Percentiles rank a stretch among this genome's conserved stretches.
Conservation (phyloP, 1,140 invertebrate genomes). For the Atopsyche davidsoni region DNA sequence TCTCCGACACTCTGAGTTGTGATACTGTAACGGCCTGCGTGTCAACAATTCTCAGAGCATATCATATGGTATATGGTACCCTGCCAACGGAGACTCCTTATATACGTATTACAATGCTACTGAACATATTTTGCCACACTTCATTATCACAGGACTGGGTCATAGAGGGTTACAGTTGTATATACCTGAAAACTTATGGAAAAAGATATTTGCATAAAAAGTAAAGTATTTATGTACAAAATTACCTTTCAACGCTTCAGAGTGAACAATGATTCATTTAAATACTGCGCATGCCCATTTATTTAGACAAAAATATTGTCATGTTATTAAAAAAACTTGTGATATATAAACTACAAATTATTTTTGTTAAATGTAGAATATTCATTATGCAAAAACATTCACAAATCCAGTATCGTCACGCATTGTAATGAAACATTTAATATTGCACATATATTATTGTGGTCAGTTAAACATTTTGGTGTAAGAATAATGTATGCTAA, state of each 20-base stretch:
- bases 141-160: constrained; percentile 16
- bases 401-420: no score
- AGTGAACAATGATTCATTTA: constrained; percentile 28
- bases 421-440: no score
- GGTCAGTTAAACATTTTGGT: no score
- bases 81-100: no score
- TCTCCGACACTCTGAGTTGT: no score
- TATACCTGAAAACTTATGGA: constrained; percentile 9
- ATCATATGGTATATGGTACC: no score
- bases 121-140: no score
- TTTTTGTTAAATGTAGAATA: constrained; percentile 7
- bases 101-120: no score
- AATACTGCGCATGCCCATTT: constrained; percentile 15
- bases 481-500: no score
- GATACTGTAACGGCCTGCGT: no score
- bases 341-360: background rate
- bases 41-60: no score
- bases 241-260: constrained; percentile 1
- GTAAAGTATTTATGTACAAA: constrained; percentile 1
- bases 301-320: constrained; percentile 4
- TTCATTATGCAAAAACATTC: constrained; percentile 8
- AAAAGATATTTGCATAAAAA: constrained; percentile 13
- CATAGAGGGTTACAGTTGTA: constrained; percentile 13
- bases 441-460: no score
- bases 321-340: constrained; percentile 11